Evolutionary conservation across 2,888 invertebrate genomes (phyloP), one percentile per base, ranked within the genome.

Genomic region (Monochamus alternatus): DNA sequence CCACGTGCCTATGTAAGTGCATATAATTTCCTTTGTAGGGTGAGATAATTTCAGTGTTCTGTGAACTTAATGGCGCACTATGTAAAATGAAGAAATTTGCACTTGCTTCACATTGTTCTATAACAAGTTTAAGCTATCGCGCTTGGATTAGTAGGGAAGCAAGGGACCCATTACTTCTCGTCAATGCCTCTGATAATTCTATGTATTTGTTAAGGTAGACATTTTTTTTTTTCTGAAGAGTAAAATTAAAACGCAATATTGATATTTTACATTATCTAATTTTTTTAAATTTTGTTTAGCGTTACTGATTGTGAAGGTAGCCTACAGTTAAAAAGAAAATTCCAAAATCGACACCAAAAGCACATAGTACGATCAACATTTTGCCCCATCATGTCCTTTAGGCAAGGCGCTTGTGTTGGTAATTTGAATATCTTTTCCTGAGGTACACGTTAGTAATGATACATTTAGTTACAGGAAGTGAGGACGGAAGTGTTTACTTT

Each of bases 331-430:
- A 93, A 92, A 88, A 91, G 93, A 83, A 92, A 92, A 62, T 94
- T 94, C 88, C 91, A 91, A 66, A 92, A 94, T 79, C 87, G 90
- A 66, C 95, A 95, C 87, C 89, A 90, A 68, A 89, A 87, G 62
- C 90, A 91, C 84, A 83, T 91, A 78, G 92, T 96, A 31, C 90
- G 92, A 81, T 95, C 96, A 44, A 93, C 95, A 4, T 97, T 97
- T 90, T 97, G 96, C 85, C 96, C 97, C 5, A 92, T 94, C 80
- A 95, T 95, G 94, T 95, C 95, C 80, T 95, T 95, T 89, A 90
- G 95, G 68, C 93, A 94, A 89, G 95, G 95, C 78, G 94, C 95
- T 75, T 95, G 95, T 90, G 93, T 95, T 79, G 92, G 93, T 93
- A 88, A 86, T 87, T 83, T 31, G 44, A 44, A 1, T n/a, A 5